A percentile compares a stretch with the other conserved stretches of the same genome.
phyloP scores from a whole-genome alignment of 2,888 invertebrate species.

The Hecatera dysodea region DNA sequence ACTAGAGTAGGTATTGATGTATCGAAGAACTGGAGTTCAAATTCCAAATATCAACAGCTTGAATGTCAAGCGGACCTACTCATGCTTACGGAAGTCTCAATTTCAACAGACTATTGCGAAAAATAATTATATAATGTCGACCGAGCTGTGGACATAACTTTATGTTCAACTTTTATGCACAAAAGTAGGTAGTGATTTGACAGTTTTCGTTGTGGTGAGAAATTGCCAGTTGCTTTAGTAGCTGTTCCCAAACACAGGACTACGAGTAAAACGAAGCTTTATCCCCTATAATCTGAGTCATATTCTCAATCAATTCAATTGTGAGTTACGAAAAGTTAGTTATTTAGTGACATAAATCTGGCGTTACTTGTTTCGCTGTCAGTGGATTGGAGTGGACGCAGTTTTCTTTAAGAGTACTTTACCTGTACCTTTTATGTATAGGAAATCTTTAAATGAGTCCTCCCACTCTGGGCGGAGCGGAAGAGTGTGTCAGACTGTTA shows the following conservation, averaged over 20 bases:
- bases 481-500: too few species aligned
- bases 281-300: too few species aligned
- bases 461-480: too few species aligned
- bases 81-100: constrained; percentile 36
- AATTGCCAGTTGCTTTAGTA: too few species aligned
- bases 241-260: not conserved
- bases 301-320: too few species aligned
- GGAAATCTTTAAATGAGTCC: too few species aligned
- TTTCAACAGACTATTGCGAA: constrained; percentile 41
- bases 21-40: not conserved
- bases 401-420: too few species aligned
- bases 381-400: too few species aligned
- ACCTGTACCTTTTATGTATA: too few species aligned
- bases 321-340: too few species aligned
- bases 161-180: constrained; percentile 17
- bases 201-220: constrained; percentile 4
- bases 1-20: not conserved
- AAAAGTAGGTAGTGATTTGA: constrained; percentile 3
- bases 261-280: not conserved
- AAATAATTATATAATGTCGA: constrained; percentile 44
- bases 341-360: too few species aligned
- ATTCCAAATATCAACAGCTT: constrained; percentile 25
- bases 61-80: constrained; percentile 33
- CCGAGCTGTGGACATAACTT: constrained; percentile 1
- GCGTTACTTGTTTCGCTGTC: too few species aligned